A percentile compares a stretch with the other conserved stretches of the same genome.
Evolutionary conservation across 2,113 vertebrate species (phyloP).

Genomic region (Phalacrocorax brasilianus): DNA sequence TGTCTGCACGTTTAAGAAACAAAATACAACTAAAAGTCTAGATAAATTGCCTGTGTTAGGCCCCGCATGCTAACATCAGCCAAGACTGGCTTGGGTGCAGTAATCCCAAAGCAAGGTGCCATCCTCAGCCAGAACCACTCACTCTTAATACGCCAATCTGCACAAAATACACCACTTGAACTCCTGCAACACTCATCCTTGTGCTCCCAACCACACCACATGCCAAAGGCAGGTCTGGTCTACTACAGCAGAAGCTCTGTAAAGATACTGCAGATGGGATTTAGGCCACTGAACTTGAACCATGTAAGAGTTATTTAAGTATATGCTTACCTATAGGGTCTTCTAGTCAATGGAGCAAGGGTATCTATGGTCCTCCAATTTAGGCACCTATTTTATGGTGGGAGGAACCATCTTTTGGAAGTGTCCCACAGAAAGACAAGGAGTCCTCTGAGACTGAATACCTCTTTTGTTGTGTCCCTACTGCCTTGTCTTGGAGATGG

Average conservation of each 20-base stretch:
- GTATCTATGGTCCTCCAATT: neutral
- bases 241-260: neutral
- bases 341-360: neutral
- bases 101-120: neutral
- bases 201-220: rapidly evolving
- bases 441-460: neutral
- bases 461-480: neutral
- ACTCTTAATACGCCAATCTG: neutral
- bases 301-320: neutral
- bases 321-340: neutral
- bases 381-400: neutral
- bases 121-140: neutral
- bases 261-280: neutral
- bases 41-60: neutral
- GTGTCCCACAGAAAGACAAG: neutral
- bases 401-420: neutral
- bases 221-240: neutral
- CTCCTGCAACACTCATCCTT: neutral
- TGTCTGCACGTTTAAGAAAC: neutral
- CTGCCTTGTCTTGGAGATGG: neutral
- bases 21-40: neutral
- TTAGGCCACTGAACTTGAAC: neutral
- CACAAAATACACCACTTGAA: neutral
- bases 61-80: neutral
- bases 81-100: neutral